Evolutionary conservation across 2,113 vertebrate species (phyloP), one percentile per base, ranked within the genome.

Genomic region (Tetrao urogallus): DNA sequence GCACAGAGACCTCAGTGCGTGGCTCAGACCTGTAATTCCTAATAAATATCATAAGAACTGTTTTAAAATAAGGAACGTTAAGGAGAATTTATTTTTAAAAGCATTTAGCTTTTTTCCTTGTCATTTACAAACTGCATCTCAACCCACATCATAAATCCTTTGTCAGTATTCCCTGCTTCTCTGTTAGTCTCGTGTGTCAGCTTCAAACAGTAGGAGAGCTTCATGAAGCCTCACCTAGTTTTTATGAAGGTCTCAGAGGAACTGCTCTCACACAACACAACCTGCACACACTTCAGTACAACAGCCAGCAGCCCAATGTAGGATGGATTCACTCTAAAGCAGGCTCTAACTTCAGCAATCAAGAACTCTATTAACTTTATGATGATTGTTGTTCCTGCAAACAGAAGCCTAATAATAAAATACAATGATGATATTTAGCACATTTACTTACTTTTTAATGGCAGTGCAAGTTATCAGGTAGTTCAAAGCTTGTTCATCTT

Each of bases 401-500:
- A 79, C 14, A 10, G 12, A 71, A 65, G n/a, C 70, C 83, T 72
- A 78, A 75, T 78, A 83, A 90, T 56, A 69, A 89, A 92, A 95
- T 20, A 61, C 65, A 95, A 92, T 69, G 67, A 82, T 67, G 52
- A 61, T 52, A 92, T 74, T 91, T 52, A 83, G 65, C 48, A 76
- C 64, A 52, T 13, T 74, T 42, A 1, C 15, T 52, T 13, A n/a
- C 52, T 87, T 74, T 69, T 2, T 8, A 94, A 63, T 40, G 52
- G 63, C 36, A 48, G 36, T 5, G 43, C 38, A 84, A 52, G 24
- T 67, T 57, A 72, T 69, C 61, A 75, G 76, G 74, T 14, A 78
- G 24, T 76, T 92, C 66, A 90, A 92, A 92, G 40, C 43, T 65
- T 69, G 63, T 91, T 95, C 61, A 84, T 28, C 48, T 69, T 72